A percentile compares a stretch with the other conserved stretches of the same genome.
phyloP scores from a whole-genome alignment of 2,113 vertebrate genomes.

The Callipepla squamata region DNA sequence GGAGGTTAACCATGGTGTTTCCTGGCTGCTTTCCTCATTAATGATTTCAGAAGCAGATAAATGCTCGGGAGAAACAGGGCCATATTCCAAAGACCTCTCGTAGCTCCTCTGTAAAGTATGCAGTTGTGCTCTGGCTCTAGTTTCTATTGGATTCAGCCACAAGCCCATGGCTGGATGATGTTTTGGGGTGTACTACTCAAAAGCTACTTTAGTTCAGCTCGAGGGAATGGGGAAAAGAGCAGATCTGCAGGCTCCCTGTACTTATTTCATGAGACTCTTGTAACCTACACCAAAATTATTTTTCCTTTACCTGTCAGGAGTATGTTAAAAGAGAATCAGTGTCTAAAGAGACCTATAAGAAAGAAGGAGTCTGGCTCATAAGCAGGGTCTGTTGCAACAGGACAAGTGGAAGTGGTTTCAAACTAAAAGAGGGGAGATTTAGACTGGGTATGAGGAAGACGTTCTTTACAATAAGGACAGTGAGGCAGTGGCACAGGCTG shows the following conservation, averaged over 20 bases:
- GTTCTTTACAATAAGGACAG: too few species aligned
- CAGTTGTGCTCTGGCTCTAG: not conserved
- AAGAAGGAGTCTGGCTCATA: too few species aligned
- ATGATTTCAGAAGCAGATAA: not conserved
- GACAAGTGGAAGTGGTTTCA: too few species aligned
- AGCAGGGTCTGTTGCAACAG: too few species aligned
- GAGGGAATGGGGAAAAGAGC: not conserved
- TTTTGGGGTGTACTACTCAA: not conserved
- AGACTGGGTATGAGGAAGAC: too few species aligned
- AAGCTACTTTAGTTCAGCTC: not conserved
- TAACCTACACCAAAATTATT: not conserved
- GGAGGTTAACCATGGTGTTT: not conserved
- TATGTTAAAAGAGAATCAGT: not conserved
- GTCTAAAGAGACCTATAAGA: too few species aligned
- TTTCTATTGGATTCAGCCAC: not conserved
- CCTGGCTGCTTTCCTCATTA: slow-evolving; percentile 1
- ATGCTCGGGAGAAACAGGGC: not conserved
- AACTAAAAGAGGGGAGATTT: too few species aligned
- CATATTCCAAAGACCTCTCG: not conserved
- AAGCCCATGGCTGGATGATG: not conserved
- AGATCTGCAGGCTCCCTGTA: not conserved
- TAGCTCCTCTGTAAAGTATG: not conserved
- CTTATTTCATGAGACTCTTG: not conserved
- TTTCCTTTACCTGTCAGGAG: not conserved
- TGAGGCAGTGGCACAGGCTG: too few species aligned